Conservation (phyloP, 2,113 vertebrate genomes). For the Craseonycteris thonglongyai region DNA sequence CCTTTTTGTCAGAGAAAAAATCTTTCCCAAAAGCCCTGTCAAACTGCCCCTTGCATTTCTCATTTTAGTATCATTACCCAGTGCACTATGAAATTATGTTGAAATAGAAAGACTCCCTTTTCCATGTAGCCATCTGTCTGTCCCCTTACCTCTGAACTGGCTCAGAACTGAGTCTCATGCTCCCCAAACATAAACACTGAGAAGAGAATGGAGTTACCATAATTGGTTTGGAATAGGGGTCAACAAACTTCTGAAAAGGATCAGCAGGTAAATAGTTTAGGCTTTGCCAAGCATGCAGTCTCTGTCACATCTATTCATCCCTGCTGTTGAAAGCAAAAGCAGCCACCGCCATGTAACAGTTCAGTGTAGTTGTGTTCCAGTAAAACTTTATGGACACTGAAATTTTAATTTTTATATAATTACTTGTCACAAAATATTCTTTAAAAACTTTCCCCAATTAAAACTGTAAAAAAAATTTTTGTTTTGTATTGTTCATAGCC, state of each 20-base stretch:
- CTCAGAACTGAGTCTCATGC: background rate
- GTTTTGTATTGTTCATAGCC: background rate
- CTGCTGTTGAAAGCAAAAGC: background rate
- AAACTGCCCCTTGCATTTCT: background rate
- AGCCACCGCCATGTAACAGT: background rate
- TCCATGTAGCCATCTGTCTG: background rate
- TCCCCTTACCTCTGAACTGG: background rate
- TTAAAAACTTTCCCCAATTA: background rate
- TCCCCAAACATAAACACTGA: background rate
- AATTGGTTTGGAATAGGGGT: background rate
- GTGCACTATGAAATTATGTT: conserved; percentile 48
- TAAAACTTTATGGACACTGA: background rate
- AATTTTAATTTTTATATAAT: background rate
- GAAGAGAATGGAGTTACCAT: background rate
- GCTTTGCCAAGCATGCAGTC: background rate
- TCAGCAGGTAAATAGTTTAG: background rate
- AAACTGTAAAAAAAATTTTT: background rate
- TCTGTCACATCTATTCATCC: background rate
- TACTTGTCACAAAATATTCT: background rate
- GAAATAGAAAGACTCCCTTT: background rate
- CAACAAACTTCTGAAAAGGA: background rate
- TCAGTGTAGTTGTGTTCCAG: background rate
- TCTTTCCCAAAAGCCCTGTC: background rate
- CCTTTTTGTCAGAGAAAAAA: background rate
- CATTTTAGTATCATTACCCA: conserved; percentile 40